Evolutionary conservation across 2,888 invertebrate genomes (phyloP).

Genomic region (Alentia gelatinosa): DNA sequence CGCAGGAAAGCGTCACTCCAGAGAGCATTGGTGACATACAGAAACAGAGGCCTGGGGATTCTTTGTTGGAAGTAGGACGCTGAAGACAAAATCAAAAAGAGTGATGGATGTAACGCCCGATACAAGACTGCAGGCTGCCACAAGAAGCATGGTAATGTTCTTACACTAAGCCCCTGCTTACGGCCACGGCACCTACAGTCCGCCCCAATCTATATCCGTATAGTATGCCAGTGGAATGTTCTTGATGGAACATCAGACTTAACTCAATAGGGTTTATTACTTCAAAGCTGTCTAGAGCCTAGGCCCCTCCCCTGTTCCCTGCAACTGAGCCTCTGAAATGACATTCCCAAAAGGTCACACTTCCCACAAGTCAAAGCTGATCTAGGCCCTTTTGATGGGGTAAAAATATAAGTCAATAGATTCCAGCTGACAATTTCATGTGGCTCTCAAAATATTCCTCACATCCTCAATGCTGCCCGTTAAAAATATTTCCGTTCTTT

Average conservation of each 20-base stretch:
- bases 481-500: neutral
- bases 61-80: neutral
- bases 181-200: neutral
- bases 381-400: neutral
- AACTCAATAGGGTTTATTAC: constrained; percentile 22
- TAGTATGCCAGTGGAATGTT: neutral
- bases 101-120: constrained; percentile 38
- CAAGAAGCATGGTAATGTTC: constrained; percentile 44
- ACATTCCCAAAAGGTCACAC: neutral
- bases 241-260: constrained; percentile 11
- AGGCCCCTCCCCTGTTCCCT: neutral
- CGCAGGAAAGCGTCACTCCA: neutral
- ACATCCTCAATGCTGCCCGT: neutral
- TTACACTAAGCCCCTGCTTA: constrained; percentile 22
- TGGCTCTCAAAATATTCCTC: neutral
- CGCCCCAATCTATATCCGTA: constrained; percentile 24
- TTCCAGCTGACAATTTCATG: neutral
- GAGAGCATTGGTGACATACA: neutral
- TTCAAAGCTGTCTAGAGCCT: neutral
- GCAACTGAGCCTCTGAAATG: neutral
- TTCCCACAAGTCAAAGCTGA: constrained; percentile 17
- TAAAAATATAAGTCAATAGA: neutral
- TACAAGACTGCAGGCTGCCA: neutral
- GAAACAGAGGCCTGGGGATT: neutral
- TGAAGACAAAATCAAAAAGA: constrained; percentile 35